Evolutionary conservation across 2,888 invertebrate genomes (phyloP), one percentile per base, ranked within the genome.

Genomic region (Lithophane semibrunnea): DNA sequence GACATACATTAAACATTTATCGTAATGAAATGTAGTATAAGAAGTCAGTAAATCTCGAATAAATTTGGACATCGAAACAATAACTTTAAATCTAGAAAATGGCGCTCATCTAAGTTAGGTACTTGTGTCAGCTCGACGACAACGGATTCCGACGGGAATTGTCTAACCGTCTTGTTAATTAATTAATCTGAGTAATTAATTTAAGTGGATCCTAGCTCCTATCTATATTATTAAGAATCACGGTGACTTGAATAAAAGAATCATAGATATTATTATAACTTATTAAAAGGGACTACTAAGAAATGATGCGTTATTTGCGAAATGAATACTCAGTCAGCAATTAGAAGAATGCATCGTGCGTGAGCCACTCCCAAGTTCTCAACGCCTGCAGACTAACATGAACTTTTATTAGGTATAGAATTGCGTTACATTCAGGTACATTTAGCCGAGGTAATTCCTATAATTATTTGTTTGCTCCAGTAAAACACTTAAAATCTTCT

Each of bases 21-120:
- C 66, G 74, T 86, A 77, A 90, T 91, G 90, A 89, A 91, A 91
- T 90, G 87, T 91, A 89, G 87, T 91, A 92, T 92, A 92, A 82
- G 91, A 94, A 93, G 92, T 94, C 92, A 94, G 93, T 92, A 90
- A 94, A 93, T 92, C 88, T 93, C 88, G 92, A 94, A 91, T 93
- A 93, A 92, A 89, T 91, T 91, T 94, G 95, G 95, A 95, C 95
- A 95, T 94, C 90, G 88, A 94, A 94, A 93, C 91, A 91, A 94
- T 83, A 82, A 83, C 60, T n/a, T 77, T 80, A 80, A 54, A 86
- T 88, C 79, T 88, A 89, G 75, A 88, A 88, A 86, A 88, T 86
- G 80, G 82, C 88, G 79, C 58, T 83, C 81, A 77, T 82, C 87
- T 89, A 88, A 73, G 49, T 76, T 85, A 37, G 5, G 5, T 37